These are phyloP conservation scores for Myotis findleyi DNA, from an alignment of 2,797 vertebrate genomes.

Conservation along the genomic window DNA sequence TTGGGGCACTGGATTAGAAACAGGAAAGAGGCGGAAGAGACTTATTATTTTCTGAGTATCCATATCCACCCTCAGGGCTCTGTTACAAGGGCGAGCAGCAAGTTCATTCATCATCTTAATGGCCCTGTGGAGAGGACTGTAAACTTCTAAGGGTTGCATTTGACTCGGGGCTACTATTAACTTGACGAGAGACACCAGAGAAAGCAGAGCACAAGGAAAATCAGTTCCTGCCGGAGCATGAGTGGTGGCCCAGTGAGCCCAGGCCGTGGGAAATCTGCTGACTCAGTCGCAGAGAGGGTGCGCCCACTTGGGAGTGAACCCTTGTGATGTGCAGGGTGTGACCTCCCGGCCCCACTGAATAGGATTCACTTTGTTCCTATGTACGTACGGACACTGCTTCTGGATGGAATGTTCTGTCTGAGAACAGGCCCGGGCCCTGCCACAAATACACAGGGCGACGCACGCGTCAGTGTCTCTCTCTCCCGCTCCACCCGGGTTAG, in stretches of 20 bases:
- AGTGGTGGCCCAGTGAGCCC: background rate
- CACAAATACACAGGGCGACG: background rate
- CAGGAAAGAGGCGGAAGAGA: conserved; percentile 54
- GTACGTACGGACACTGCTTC: background rate
- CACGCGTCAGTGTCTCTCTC: background rate
- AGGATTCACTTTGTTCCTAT: background rate
- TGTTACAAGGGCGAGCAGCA: conserved; percentile 52
- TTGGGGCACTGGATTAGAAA: conserved; percentile 15
- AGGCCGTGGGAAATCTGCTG: background rate
- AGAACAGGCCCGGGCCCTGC: background rate
- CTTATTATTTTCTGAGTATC: conserved; percentile 52
- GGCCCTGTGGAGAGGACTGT: conserved; percentile 2
- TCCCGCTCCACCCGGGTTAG: conserved; percentile 42
- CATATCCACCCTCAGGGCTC: conserved; percentile 55
- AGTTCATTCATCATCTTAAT: conserved; percentile 79
- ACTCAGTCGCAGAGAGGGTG: too few relatives aligned
- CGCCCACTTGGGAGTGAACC: too few relatives aligned
- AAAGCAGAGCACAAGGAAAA: conserved; percentile 38
- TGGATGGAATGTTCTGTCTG: background rate
- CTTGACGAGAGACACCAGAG: conserved; percentile 69
- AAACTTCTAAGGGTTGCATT: conserved; percentile 56
- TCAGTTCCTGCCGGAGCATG: background rate
- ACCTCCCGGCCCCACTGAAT: background rate
- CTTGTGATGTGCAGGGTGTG: rapidly evolving
- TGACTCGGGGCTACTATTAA: conserved; percentile 62